These are phyloP conservation scores for Carcinoscorpius rotundicauda DNA, from an alignment of 1,140 invertebrate species.

Conservation along the genomic window DNA sequence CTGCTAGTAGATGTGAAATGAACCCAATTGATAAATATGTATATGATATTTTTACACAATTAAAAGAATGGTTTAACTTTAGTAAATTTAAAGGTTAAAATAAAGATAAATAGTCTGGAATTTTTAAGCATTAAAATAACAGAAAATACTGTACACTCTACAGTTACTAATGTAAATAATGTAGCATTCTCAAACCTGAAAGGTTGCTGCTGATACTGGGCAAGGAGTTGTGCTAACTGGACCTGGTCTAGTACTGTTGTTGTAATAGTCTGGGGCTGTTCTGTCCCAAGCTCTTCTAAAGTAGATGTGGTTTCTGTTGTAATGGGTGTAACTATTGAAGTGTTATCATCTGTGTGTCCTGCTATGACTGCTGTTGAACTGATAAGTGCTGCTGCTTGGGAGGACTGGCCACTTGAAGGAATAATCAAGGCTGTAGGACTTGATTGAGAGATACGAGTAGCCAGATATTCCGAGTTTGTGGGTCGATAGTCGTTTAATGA, in stretches of 20 bases:
- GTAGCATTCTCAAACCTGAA: slow-evolving; percentile 4
- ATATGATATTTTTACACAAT: too few relatives aligned
- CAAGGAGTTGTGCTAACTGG: slow-evolving; percentile 31
- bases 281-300: slow-evolving; percentile 3
- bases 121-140: too few relatives aligned
- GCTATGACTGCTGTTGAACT: too few relatives aligned
- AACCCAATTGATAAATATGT: too few relatives aligned
- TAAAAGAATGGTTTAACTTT: too few relatives aligned
- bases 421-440: slow-evolving; percentile 24
- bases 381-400: slow-evolving; percentile 10
- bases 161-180: too few relatives aligned
- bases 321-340: slow-evolving; percentile 6
- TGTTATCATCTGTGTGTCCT: background rate
- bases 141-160: too few relatives aligned
- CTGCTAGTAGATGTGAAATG: too few relatives aligned
- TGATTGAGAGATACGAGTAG: slow-evolving; percentile 21
- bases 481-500: slow-evolving; percentile 28
- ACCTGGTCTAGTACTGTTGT: slow-evolving; percentile 27
- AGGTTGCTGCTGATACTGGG: slow-evolving; percentile 19
- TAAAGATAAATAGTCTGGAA: too few relatives aligned
- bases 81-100: too few relatives aligned
- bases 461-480: slow-evolving; percentile 17
- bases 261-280: background rate
- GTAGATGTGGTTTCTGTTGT: slow-evolving; percentile 25
- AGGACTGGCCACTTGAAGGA: slow-evolving; percentile 9